These are phyloP conservation scores for Cepaea hortensis DNA, from an alignment of 2,888 invertebrate species.

Conservation along the genomic window DNA sequence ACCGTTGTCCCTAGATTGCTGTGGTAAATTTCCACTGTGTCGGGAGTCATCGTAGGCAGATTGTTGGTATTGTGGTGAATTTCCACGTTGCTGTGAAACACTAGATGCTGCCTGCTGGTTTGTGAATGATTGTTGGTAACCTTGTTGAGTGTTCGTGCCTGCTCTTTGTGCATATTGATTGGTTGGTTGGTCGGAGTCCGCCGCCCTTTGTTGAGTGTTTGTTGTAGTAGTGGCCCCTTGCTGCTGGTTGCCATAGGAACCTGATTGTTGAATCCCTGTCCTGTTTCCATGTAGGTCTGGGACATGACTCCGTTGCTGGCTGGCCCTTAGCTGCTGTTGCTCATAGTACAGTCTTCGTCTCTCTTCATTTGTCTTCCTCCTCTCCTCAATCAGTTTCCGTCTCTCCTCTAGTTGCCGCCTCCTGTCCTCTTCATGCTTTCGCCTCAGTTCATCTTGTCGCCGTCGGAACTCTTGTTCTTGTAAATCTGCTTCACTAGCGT, in stretches of 20 bases:
- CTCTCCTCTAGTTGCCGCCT: conserved; percentile 19
- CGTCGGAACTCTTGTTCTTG: conserved; percentile 26
- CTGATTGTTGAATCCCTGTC: neutral
- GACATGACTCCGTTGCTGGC: neutral
- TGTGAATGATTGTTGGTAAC: neutral
- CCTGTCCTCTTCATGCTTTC: conserved; percentile 24
- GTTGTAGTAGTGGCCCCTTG: neutral
- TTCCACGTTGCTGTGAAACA: neutral
- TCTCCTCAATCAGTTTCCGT: conserved; percentile 6
- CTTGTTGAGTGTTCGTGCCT: neutral
- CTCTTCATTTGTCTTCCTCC: conserved; percentile 2
- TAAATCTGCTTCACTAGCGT: neutral
- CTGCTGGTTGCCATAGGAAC: neutral
- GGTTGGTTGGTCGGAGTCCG: neutral
- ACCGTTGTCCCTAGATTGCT: neutral
- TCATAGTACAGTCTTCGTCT: conserved; percentile 1
- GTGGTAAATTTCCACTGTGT: neutral
- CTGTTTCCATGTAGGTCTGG: too few relatives aligned
- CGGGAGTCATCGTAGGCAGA: too few relatives aligned
- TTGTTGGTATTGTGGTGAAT: too few relatives aligned
- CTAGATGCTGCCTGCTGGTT: neutral
- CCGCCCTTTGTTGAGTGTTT: neutral
- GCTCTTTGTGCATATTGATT: neutral
- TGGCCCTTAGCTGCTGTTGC: neutral
- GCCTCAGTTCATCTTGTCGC: conserved; percentile 20